phyloP scores from a whole-genome alignment of 2,888 invertebrate species.

The Athalia circularis region DNA sequence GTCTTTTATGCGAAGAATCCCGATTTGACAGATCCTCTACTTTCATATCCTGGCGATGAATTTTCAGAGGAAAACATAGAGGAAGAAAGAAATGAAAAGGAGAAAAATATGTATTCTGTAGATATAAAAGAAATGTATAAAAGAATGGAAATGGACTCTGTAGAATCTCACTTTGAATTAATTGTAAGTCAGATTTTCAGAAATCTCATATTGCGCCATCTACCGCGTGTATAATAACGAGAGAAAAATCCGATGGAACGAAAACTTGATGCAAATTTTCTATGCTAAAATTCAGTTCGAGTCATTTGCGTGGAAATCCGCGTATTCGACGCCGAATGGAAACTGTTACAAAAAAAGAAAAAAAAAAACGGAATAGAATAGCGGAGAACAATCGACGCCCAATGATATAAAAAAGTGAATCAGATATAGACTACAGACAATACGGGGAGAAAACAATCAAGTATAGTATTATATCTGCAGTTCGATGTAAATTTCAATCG shows the following conservation, averaged over 20 bases:
- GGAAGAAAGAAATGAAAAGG: background rate
- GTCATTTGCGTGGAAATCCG: background rate
- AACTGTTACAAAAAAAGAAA: background rate
- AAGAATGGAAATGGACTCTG: too few species aligned
- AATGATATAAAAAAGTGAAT: background rate
- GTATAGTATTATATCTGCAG: background rate
- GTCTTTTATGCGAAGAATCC: slow-evolving; percentile 11
- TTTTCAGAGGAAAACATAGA: background rate
- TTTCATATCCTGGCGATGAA: background rate
- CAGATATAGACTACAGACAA: background rate
- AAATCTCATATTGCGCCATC: background rate
- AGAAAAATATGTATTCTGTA: background rate
- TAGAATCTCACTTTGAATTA: slow-evolving; percentile 2
- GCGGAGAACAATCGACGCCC: background rate
- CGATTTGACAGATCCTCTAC: slow-evolving; percentile 19
- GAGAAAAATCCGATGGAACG: slow-evolving; percentile 1
- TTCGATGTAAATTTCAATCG: slow-evolving; percentile 27
- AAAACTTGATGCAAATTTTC: slow-evolving; percentile 5
- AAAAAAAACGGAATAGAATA: background rate
- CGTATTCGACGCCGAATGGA: background rate
- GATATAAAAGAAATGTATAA: too few species aligned
- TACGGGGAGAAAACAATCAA: background rate
- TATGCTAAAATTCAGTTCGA: background rate
- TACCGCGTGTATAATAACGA: background rate
- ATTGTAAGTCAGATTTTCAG: slow-evolving; percentile 21